Percentiles rank a stretch among this genome's conserved stretches.
Evolutionary conservation across 2,797 vertebrate species (phyloP).

Genomic region (Lophotriccus pileatus): DNA sequence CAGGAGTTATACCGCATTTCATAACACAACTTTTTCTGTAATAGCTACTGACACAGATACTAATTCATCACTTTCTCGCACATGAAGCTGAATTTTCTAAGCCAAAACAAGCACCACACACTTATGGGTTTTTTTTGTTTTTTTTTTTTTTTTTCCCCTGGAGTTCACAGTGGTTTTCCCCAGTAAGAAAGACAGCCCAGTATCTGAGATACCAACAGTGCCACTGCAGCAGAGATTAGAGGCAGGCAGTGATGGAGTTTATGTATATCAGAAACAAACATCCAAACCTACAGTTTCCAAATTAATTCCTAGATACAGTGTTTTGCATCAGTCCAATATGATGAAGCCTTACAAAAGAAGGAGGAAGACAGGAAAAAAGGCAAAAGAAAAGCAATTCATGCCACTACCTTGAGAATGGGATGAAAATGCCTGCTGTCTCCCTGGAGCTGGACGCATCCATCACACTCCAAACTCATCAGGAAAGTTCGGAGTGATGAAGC

Average conservation of each 20-base stretch:
- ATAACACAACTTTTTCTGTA: background rate
- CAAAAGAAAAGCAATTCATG: background rate
- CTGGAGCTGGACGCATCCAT: background rate
- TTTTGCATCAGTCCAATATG: background rate
- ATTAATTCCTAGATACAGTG: background rate
- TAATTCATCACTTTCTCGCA: background rate
- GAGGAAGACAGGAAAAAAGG: background rate
- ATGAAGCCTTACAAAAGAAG: background rate
- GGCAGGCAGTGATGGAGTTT: background rate
- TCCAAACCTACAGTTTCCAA: background rate
- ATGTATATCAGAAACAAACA: background rate
- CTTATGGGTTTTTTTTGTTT: background rate
- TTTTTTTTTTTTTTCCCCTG: background rate
- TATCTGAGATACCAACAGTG: background rate
- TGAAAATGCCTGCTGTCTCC: background rate
- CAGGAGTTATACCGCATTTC: background rate
- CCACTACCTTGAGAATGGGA: constrained; percentile 16
- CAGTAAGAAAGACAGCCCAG: background rate
- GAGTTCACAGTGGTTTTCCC: background rate
- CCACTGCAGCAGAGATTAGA: background rate
- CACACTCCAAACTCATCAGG: background rate
- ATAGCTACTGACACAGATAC: background rate
- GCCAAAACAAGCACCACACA: background rate
- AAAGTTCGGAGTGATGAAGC: background rate
- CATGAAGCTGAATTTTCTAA: background rate